Evolutionary conservation across 2,888 invertebrate species (phyloP).

Genomic region (Morpho deidamia): DNA sequence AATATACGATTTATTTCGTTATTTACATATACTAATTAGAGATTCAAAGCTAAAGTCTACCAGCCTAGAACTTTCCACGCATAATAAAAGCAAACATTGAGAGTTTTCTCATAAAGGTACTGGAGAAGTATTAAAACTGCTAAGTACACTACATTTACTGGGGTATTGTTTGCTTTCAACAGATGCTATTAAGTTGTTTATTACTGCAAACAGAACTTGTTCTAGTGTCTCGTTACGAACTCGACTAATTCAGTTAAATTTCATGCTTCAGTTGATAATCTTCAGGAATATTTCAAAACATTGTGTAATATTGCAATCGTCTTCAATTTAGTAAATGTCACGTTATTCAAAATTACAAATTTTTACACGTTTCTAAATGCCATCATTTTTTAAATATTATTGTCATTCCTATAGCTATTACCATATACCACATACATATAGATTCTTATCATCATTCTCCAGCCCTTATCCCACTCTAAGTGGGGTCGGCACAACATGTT

Average conservation of each 20-base stretch:
- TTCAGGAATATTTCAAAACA: not conserved
- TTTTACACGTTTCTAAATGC: too few relatives aligned
- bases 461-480: too few relatives aligned
- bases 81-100: slow-evolving; percentile 9
- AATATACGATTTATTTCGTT: not conserved
- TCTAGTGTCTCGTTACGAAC: slow-evolving; percentile 8
- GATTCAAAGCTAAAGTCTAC: slow-evolving; percentile 2
- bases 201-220: slow-evolving; percentile 14
- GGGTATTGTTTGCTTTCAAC: slow-evolving; percentile 19
- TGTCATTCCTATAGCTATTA: too few relatives aligned
- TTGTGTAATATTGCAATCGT: too few relatives aligned
- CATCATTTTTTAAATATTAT: too few relatives aligned
- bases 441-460: too few relatives aligned
- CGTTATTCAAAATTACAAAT: too few relatives aligned
- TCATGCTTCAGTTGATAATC: not conserved
- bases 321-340: too few relatives aligned
- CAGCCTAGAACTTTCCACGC: slow-evolving; percentile 4
- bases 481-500: too few relatives aligned
- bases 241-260: slow-evolving; percentile 8
- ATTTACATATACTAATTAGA: not conserved
- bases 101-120: slow-evolving; percentile 14
- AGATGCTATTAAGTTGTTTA: slow-evolving; percentile 18
- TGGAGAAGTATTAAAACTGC: slow-evolving; percentile 16
- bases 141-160: slow-evolving; percentile 18
- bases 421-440: too few relatives aligned